Evolutionary conservation across 1,140 invertebrate genomes (phyloP).

Genomic region (Leptopilina clavipes): DNA sequence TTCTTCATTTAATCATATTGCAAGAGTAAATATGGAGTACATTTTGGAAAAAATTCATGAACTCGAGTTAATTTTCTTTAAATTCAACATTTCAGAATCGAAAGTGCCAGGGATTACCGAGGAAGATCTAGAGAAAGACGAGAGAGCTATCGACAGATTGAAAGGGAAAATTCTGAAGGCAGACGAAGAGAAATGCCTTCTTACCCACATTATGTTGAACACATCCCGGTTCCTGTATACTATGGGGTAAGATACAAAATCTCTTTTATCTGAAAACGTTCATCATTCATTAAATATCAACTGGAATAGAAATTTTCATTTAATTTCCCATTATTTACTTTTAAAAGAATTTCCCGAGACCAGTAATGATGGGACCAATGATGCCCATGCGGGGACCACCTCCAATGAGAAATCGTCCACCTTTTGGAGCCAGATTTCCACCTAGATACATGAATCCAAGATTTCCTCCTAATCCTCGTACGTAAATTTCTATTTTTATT

Average conservation of each 20-base stretch:
- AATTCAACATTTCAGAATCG: not conserved
- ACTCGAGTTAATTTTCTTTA: not conserved
- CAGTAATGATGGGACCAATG: slow-evolving; percentile 52
- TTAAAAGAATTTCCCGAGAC: slow-evolving; percentile 38
- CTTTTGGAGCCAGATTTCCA: slow-evolving; percentile 49
- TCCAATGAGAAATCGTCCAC: slow-evolving; percentile 38
- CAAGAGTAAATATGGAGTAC: too few species aligned
- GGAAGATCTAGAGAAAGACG: not conserved
- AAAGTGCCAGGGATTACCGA: not conserved
- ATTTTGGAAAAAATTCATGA: not conserved
- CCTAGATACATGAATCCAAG: slow-evolving; percentile 53
- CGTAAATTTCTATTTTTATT: too few species aligned
- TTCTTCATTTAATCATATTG: too few species aligned
- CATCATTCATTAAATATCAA: too few species aligned
- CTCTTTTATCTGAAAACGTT: too few species aligned
- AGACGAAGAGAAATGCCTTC: slow-evolving; percentile 46
- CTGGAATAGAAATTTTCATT: too few species aligned
- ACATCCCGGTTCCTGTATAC: slow-evolving; percentile 55
- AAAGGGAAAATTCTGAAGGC: not conserved
- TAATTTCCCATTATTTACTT: too few species aligned
- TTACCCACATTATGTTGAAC: slow-evolving; percentile 46
- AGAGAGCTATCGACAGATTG: not conserved
- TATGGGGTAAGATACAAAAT: slow-evolving; percentile 48
- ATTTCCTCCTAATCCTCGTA: too few species aligned
- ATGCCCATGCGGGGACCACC: slow-evolving; percentile 42